Conservation (phyloP, 2,113 vertebrate genomes). For the Sprattus sprattus region DNA sequence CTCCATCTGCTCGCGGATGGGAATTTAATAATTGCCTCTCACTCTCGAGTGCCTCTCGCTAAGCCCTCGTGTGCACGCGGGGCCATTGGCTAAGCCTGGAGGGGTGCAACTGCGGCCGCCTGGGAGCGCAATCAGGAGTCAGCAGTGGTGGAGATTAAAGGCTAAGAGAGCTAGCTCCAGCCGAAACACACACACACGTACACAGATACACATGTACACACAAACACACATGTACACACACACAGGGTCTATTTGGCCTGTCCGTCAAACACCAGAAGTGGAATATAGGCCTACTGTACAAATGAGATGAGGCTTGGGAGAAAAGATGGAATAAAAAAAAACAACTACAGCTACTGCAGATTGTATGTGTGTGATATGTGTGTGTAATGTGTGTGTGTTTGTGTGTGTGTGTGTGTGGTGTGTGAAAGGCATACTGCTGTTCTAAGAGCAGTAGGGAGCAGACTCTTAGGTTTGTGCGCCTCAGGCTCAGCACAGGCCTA, state of each 20-base stretch:
- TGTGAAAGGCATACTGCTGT: background rate
- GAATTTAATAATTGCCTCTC: slow-evolving; percentile 49
- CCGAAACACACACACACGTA: background rate
- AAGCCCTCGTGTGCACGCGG: background rate
- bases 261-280: background rate
- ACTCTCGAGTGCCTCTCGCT: slow-evolving; percentile 42
- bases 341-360: too few relatives aligned
- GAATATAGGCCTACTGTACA: background rate
- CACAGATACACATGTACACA: background rate
- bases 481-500: too few relatives aligned
- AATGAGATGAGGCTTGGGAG: too few relatives aligned
- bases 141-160: background rate
- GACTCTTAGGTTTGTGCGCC: background rate
- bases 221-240: background rate
- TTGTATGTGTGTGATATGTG: too few relatives aligned
- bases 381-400: too few relatives aligned
- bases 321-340: too few relatives aligned
- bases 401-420: too few relatives aligned
- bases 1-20: slow-evolving; percentile 52
- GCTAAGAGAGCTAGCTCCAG: background rate
- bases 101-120: too few relatives aligned
- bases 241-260: background rate
- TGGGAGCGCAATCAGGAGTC: background rate
- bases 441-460: background rate
- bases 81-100: too few relatives aligned